Evolutionary conservation across 1,140 invertebrate genomes (phyloP), one percentile per base, ranked within the genome.

Genomic region (Pogonognathellus flavescens): DNA sequence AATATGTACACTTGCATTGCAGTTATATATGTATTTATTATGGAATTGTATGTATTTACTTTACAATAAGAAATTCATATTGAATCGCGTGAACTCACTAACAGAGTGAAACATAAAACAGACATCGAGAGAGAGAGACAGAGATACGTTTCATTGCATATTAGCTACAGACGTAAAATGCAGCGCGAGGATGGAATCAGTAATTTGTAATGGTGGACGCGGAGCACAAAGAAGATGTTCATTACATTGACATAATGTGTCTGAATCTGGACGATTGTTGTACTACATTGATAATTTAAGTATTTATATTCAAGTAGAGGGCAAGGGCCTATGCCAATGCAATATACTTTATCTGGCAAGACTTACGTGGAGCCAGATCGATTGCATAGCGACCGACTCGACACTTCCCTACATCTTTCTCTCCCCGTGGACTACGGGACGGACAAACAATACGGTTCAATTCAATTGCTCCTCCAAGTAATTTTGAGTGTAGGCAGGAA

Each of bases 401-500:
- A 20, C 25, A 70, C 25, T 70, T 70, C 62, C 25, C 22, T 70
- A 70, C 22, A 41, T 70, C 62, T 25, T 66, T 41, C 62, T 70
- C 62, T 22, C 25, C 8, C 62, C 6, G 11, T 70, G 62, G 14
- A 70, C 25, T 1, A 41, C 31, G 31, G 31, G 31, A 41, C 31
- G 31, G 31, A 41, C 31, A 41, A 31, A 31, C 25, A 31, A 70
- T 41, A 31, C 22, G 53, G 11, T 14, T 14, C 53, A 70, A 70
- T 70, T 25, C 25, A 70, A 70, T 70, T 70, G 62, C 25, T 70
- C 22, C 22, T 70, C 22, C 22, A 22, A 70, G 22, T 70, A 22
- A 13, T 70, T 70, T 70, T 70, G 62, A 70, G 62, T 70, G 62
- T 70, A 70, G 62, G 25, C 62, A 70, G 62, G 25, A 22, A 70